A percentile compares a stretch with the other conserved stretches of the same genome.
Evolutionary conservation across 2,888 invertebrate species (phyloP).

Genomic region (Polymixis flavicincta): DNA sequence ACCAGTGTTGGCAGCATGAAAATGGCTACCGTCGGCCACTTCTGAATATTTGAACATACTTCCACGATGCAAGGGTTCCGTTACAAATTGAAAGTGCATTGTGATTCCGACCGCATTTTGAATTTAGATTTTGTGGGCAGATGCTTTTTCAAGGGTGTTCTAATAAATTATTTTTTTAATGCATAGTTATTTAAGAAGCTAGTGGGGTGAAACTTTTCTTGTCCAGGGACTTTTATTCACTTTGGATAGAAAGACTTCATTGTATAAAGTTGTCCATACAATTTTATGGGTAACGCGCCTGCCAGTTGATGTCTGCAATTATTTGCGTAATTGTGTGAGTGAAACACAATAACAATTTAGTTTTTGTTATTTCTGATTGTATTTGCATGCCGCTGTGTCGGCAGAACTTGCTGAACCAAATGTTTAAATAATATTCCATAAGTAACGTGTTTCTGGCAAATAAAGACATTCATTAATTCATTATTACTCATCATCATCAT

Average conservation of each 20-base stretch:
- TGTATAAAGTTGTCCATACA: too few relatives aligned
- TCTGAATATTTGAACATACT: conserved; percentile 48
- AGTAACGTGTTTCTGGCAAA: too few relatives aligned
- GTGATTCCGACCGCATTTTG: conserved; percentile 20
- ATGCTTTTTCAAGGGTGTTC: background rate
- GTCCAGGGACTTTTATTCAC: too few relatives aligned
- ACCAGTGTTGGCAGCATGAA: conserved; percentile 20
- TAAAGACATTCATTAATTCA: too few relatives aligned
- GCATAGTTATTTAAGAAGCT: background rate
- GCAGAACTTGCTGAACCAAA: too few relatives aligned
- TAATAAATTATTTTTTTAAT: background rate
- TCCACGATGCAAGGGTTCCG: conserved; percentile 18
- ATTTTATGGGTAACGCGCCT: background rate
- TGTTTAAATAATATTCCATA: too few relatives aligned
- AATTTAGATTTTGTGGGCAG: conserved; percentile 7
- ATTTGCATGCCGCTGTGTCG: too few relatives aligned
- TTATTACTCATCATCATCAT: too few relatives aligned
- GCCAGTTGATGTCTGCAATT: background rate
- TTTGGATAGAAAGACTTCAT: too few relatives aligned
- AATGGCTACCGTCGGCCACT: conserved; percentile 25
- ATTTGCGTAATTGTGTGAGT: background rate
- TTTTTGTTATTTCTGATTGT: too few relatives aligned
- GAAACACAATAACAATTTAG: too few relatives aligned
- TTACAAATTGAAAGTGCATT: conserved; percentile 57
- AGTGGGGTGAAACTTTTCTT: background rate